Base-by-base conservation (phyloP, 2,888 invertebrate species). In the Tenthredo distinguenda region DNA sequence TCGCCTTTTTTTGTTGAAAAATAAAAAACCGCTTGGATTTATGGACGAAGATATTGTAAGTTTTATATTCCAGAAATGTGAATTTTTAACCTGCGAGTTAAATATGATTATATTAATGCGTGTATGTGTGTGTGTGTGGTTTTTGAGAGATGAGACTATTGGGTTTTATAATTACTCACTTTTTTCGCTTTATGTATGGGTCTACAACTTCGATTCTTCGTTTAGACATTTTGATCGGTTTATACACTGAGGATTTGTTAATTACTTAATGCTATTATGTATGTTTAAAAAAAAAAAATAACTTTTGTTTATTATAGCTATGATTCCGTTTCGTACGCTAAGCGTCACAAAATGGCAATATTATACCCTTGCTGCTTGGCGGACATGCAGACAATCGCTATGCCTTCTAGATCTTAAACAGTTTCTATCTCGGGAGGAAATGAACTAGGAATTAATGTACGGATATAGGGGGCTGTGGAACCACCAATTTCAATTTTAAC, bases 171-270 rank as follows among this genome's bases (percentile, higher is more conserved):
- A 86, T 84, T 88, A 94, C 95, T 95, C 94, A 97, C 97, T 96
- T 95, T 94, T 96, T 96, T 94, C 96, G 95, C 94, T 96, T 96
- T 86, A 97, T 95, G 92, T 97, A 97, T 4, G 98, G 97, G 92
- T 98, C 98, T 91, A 97, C 95, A 87, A 98, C 97, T 95, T 98
- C 98, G 92, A 98, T 97, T 93, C 98, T 95, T 90, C 98, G 95
- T 93, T 98, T 98, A 74, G 97, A 97, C 98, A 98, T 97, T 85
- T 40, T 10, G 7, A 10, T 3, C 21, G 62, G 26, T 21, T 26
- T 62, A 26, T 26, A 62, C 62, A 62, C 62, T 18, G 55, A 26
- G 50, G n/a, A 9, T 50, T 47, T 84, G 40, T 55, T 62, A 37
- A 37, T 62, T 68, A 79, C 50, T 47, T 37, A 47, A 34, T 62